Evolutionary conservation across 2,113 vertebrate genomes (phyloP).

Genomic region (Elachura formosa): DNA sequence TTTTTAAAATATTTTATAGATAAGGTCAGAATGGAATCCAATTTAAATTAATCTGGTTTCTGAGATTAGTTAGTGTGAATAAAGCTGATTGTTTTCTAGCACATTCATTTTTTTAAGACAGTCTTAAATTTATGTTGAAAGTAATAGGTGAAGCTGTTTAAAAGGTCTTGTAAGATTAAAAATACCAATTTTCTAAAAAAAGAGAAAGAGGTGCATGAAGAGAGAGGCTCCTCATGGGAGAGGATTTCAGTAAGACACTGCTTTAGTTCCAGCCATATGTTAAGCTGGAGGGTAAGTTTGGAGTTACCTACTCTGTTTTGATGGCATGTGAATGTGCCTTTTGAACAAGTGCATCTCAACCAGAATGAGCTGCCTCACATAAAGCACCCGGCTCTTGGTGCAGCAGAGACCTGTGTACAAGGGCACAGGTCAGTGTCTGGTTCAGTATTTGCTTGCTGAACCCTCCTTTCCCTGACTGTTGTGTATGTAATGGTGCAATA

Average conservation of each 20-base stretch:
- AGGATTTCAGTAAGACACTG: not conserved
- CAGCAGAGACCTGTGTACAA: not conserved
- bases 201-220: not conserved
- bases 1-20: slow-evolving; percentile 6
- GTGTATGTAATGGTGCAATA: not conserved
- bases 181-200: not conserved
- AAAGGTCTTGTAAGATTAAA: not conserved
- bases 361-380: not conserved
- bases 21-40: not conserved
- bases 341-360: not conserved
- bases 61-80: not conserved
- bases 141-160: not conserved
- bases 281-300: not conserved
- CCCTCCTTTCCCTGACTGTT: not conserved
- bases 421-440: not conserved
- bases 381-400: fast-evolving
- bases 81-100: not conserved
- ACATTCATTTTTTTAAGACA: not conserved
- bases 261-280: not conserved
- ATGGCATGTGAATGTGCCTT: not conserved
- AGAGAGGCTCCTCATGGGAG: not conserved
- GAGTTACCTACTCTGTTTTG: not conserved
- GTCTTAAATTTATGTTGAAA: not conserved
- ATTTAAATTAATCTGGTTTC: not conserved
- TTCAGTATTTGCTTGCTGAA: not conserved